Evolutionary conservation across 2,113 vertebrate species (phyloP).

Genomic region (Ariopsis seemanni): DNA sequence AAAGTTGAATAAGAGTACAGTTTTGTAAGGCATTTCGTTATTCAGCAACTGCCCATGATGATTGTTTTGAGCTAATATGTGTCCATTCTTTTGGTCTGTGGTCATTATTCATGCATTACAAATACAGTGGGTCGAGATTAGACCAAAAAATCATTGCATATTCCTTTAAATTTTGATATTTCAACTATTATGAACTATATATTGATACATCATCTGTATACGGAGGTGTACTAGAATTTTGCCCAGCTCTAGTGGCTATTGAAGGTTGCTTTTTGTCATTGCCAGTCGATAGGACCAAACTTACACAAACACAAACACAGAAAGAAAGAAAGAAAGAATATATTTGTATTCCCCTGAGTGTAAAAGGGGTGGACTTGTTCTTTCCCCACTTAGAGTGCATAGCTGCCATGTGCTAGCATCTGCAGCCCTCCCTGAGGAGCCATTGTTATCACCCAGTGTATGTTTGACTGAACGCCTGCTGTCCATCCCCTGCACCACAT

Average conservation of each 20-base stretch:
- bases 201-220: not conserved
- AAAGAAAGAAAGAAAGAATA: conserved; percentile 8
- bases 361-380: conserved; percentile 53
- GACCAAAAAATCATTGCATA: not conserved
- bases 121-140: not conserved
- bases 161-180: not conserved
- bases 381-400: conserved; percentile 57
- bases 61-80: not conserved
- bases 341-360: conserved; percentile 49
- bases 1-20: not conserved
- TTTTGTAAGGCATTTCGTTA: not conserved
- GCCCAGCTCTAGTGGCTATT: not conserved
- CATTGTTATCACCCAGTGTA: conserved; percentile 71
- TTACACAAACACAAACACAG: conserved; percentile 37
- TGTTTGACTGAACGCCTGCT: conserved; percentile 67
- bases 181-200: not conserved
- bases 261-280: not conserved
- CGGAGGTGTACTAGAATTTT: not conserved
- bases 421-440: conserved; percentile 76
- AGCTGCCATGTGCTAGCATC: conserved; percentile 64
- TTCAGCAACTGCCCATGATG: not conserved
- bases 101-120: not conserved
- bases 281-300: not conserved
- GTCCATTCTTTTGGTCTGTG: not conserved
- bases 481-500: conserved; percentile 53